These are phyloP conservation scores for Diadegma fenestrale DNA, from an alignment of 2,888 invertebrate species.

Conservation along the genomic window DNA sequence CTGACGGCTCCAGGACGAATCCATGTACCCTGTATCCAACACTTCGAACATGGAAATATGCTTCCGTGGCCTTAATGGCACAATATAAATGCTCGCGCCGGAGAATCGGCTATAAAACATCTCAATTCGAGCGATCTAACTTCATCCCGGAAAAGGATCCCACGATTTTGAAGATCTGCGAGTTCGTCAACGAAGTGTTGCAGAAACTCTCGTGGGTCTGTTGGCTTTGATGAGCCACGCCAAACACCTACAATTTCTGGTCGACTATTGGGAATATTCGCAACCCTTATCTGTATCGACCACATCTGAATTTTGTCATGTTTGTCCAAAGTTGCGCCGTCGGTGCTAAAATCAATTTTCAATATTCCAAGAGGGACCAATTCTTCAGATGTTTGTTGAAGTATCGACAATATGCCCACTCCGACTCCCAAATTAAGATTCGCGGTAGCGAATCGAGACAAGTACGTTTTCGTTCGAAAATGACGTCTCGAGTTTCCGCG, in stretches of 20 bases:
- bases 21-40: too few species aligned
- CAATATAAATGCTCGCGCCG: constrained; percentile 59
- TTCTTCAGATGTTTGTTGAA: not conserved
- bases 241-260: constrained; percentile 56
- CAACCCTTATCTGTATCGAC: constrained; percentile 62
- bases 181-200: too few species aligned
- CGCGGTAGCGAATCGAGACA: too few species aligned
- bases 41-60: constrained; percentile 46
- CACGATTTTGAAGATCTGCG: too few species aligned
- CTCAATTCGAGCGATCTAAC: constrained; percentile 34
- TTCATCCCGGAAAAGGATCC: constrained; percentile 11
- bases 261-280: constrained; percentile 41
- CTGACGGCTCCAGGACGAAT: too few species aligned
- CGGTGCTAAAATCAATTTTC: constrained; percentile 44
- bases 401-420: constrained; percentile 8
- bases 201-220: constrained; percentile 36
- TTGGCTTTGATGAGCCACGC: constrained; percentile 50
- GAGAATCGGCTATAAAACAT: constrained; percentile 65
- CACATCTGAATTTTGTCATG: constrained; percentile 54
- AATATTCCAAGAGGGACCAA: not conserved
- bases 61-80: constrained; percentile 50
- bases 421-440: constrained; percentile 48
- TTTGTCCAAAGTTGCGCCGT: constrained; percentile 42
- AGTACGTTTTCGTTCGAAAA: too few species aligned
- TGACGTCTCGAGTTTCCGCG: too few species aligned